These are phyloP conservation scores for Pollenia amentaria DNA, from an alignment of 2,888 invertebrate species.

Conservation along the genomic window DNA sequence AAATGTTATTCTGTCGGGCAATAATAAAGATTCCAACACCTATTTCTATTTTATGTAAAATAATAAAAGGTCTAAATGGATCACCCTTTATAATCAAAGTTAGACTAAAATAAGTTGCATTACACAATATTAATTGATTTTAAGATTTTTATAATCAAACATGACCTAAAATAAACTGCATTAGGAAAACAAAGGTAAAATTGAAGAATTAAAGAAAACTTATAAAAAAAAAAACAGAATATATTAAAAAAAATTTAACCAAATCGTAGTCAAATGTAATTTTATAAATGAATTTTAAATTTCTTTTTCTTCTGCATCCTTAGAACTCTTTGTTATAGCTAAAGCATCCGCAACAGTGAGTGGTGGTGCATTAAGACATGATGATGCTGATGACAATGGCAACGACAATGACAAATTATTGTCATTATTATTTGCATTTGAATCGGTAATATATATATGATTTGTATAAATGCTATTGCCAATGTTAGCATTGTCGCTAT, in stretches of 20 bases:
- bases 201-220: not conserved
- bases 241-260: not conserved
- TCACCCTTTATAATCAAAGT: too few relatives aligned
- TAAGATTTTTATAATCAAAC: too few relatives aligned
- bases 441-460: conserved; percentile 49
- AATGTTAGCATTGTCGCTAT: conserved; percentile 48
- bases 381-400: conserved; percentile 49
- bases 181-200: too few relatives aligned
- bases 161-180: too few relatives aligned
- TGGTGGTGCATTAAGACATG: conserved; percentile 62
- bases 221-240: not conserved
- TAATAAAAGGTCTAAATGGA: too few relatives aligned
- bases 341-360: conserved; percentile 70
- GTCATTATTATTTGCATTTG: conserved; percentile 55
- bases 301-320: conserved; percentile 75
- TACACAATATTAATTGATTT: too few relatives aligned
- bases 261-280: not conserved
- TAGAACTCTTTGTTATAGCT: conserved; percentile 71
- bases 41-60: too few relatives aligned
- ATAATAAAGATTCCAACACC: too few relatives aligned
- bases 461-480: conserved; percentile 57
- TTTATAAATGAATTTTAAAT: conserved; percentile 73
- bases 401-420: conserved; percentile 53
- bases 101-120: too few relatives aligned
- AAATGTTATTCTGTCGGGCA: too few relatives aligned